Evolutionary conservation across 37 sponge, comb jelly and placozoan species (phyloP).

Genomic region (Cliona cf. orientalis): DNA sequence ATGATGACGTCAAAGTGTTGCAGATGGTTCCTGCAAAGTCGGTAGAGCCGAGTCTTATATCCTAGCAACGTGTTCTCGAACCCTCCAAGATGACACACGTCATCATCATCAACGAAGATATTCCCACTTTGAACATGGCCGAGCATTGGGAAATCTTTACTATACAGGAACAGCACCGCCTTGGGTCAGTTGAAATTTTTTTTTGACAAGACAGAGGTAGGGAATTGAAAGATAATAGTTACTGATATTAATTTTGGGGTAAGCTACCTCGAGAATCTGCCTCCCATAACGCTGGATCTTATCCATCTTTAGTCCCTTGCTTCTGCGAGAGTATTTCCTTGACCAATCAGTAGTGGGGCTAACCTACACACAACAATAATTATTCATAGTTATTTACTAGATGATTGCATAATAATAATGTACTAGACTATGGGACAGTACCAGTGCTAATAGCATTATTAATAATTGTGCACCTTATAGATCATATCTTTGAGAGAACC

Average conservation of each 20-base stretch:
- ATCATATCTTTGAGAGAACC: slow-evolving; percentile 70
- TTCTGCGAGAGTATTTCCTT: slow-evolving; percentile 52
- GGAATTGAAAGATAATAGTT: too few species aligned
- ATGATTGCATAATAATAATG: too few species aligned
- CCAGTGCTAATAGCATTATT: too few species aligned
- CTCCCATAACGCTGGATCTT: slow-evolving; percentile 47
- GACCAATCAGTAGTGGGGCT: slow-evolving; percentile 45
- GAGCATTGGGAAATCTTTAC: slow-evolving; percentile 37
- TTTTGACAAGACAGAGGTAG: too few species aligned
- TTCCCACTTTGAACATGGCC: slow-evolving; percentile 71
- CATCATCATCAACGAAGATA: slow-evolving; percentile 51
- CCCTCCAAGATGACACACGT: slow-evolving; percentile 44
- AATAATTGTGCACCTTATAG: slow-evolving; percentile 13
- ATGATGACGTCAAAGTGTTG: slow-evolving; percentile 47
- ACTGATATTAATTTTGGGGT: too few species aligned
- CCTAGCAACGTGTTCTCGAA: slow-evolving; percentile 70
- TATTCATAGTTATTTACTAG: too few species aligned
- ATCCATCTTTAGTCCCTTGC: slow-evolving; percentile 14
- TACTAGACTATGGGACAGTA: too few species aligned
- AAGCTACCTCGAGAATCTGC: slow-evolving; percentile 76
- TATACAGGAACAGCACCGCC: slow-evolving; percentile 57
- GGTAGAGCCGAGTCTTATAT: slow-evolving; percentile 37
- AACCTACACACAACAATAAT: too few species aligned
- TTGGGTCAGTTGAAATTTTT: too few species aligned
- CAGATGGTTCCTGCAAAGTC: background rate